Percentiles rank a stretch among this genome's conserved stretches.
phyloP scores from a whole-genome alignment of 2,113 vertebrate species.

The Lepisosteus osseus region DNA sequence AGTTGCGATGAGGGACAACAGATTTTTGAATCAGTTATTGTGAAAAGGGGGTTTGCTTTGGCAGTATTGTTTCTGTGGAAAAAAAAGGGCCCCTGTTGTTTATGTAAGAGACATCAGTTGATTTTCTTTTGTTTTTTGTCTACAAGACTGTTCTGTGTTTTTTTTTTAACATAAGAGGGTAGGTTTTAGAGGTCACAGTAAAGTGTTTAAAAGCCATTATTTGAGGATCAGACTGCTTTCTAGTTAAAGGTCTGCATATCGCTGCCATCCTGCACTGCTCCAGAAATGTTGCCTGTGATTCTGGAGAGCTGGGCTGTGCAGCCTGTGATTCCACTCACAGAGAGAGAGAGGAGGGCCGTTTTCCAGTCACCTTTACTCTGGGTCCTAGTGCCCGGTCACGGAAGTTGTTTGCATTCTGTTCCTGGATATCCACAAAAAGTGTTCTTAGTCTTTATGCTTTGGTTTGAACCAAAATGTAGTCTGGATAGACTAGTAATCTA shows the following conservation, averaged over 20 bases:
- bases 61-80: neutral
- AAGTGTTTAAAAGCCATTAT: slow-evolving; percentile 19
- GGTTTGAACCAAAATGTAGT: too few species aligned
- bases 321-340: slow-evolving; percentile 26
- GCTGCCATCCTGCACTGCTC: slow-evolving; percentile 19
- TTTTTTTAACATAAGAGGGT: neutral
- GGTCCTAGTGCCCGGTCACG: slow-evolving; percentile 35
- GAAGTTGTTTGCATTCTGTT: too few species aligned
- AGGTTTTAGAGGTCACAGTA: slow-evolving; percentile 12
- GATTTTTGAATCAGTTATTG: too few species aligned
- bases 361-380: slow-evolving; percentile 42
- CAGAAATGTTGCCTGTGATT: slow-evolving; percentile 37
- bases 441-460: too few species aligned
- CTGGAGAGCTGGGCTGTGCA: slow-evolving; percentile 23
- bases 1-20: too few species aligned
- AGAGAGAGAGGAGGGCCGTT: slow-evolving; percentile 27
- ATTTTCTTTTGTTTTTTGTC: slow-evolving; percentile 9
- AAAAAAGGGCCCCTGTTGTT: neutral
- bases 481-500: too few species aligned
- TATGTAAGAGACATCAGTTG: neutral
- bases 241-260: slow-evolving; percentile 11
- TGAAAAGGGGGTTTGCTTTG: neutral
- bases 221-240: slow-evolving; percentile 16
- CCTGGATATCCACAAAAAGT: too few species aligned
- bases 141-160: neutral